Evolutionary conservation across 2,888 invertebrate genomes (phyloP).

Genomic region (Gymnocheta viridis): DNA sequence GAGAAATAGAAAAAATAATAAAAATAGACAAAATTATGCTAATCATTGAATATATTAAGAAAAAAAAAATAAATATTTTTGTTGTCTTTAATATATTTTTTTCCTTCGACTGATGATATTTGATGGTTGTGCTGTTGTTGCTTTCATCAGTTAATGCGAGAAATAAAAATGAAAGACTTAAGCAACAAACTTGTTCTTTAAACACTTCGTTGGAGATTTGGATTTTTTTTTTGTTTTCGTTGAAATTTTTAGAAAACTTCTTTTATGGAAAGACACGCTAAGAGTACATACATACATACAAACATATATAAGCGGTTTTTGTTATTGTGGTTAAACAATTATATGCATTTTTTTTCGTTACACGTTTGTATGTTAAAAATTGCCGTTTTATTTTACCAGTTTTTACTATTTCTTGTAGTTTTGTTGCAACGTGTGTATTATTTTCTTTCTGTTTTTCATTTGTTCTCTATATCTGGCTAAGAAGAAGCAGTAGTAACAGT

Average conservation of each 20-base stretch:
- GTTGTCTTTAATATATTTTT: not conserved
- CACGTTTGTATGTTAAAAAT: conserved; percentile 36
- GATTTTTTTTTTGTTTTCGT: conserved; percentile 18
- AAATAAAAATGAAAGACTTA: conserved; percentile 59
- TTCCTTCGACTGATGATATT: not conserved
- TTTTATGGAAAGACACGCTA: not conserved
- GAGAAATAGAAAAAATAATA: not conserved
- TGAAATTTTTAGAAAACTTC: conserved; percentile 30
- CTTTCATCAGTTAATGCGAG: not conserved
- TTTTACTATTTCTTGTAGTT: conserved; percentile 45
- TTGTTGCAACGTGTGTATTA: conserved; percentile 45
- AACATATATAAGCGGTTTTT: not conserved
- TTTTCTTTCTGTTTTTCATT: conserved; percentile 39
- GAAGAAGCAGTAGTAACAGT: not conserved
- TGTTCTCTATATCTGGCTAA: conserved; percentile 51
- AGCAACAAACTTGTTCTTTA: conserved; percentile 61
- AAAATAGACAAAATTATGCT: conserved; percentile 47
- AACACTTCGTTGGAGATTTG: conserved; percentile 24
- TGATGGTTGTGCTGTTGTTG: not conserved
- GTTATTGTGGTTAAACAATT: conserved; percentile 24
- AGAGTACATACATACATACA: not conserved
- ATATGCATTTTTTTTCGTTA: conserved; percentile 12
- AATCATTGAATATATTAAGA: conserved; percentile 37
- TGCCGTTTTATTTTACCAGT: conserved; percentile 53
- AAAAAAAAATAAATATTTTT: not conserved